A percentile compares a stretch with the other conserved stretches of the same genome.
Conservation (phyloP, 2,888 invertebrate species). For the Thysanoteuthis rhombus region DNA sequence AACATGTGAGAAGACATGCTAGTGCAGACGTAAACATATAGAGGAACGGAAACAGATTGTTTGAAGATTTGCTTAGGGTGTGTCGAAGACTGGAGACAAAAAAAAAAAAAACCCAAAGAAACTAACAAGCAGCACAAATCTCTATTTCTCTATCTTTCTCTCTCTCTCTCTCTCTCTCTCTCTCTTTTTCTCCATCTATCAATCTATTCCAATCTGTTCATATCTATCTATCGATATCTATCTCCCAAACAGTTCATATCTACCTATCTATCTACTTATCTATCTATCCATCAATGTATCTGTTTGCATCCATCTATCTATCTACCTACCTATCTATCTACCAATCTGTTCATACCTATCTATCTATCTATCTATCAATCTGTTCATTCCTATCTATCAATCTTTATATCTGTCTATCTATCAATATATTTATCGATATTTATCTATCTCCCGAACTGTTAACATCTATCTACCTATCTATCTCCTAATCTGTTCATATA, state of each 20-base stretch:
- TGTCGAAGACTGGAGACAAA: not conserved
- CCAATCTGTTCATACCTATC: not conserved
- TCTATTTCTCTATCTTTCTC: not conserved
- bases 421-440: no score
- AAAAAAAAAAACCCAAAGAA: not conserved
- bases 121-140: not conserved
- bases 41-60: not conserved
- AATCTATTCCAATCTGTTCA: not conserved
- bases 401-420: no score
- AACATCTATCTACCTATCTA: not conserved
- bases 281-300: not conserved
- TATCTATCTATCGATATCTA: not conserved
- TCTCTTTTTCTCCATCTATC: not conserved
- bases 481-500: not conserved
- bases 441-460: no score
- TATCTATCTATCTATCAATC: not conserved
- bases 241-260: not conserved
- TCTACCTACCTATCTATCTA: not conserved
- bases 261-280: not conserved
- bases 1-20: not conserved
- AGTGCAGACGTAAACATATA: not conserved
- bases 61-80: not conserved
- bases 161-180: not conserved
- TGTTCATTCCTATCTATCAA: not conserved
- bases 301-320: not conserved